Percentiles rank a stretch among this genome's conserved stretches.
phyloP scores from a whole-genome alignment of 1,140 invertebrate species.

The Belonocnema kinseyi region DNA sequence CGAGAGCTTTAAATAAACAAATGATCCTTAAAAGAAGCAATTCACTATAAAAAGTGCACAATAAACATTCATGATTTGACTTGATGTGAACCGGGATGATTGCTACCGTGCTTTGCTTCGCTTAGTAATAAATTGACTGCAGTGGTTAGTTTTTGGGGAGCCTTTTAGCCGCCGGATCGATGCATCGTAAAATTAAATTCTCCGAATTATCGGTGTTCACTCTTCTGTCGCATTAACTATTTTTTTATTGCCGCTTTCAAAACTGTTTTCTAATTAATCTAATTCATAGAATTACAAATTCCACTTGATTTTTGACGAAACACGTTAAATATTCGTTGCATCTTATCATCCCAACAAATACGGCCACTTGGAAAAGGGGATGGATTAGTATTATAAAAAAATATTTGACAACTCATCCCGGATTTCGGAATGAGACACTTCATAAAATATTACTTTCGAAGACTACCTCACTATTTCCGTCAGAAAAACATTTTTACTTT shows the following conservation, averaged over 20 bases:
- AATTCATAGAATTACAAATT: not conserved
- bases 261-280: not conserved
- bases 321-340: constrained; percentile 11
- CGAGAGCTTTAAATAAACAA: not conserved
- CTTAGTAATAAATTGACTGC: not conserved
- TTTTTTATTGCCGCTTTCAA: constrained; percentile 15
- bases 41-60: not conserved
- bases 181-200: constrained; percentile 22
- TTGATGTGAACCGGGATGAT: constrained; percentile 4
- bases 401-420: too few relatives aligned
- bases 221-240: not conserved
- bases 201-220: constrained; percentile 19
- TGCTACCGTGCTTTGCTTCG: not conserved
- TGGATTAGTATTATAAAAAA: too few relatives aligned
- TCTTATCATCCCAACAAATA: too few relatives aligned
- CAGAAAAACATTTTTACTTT: too few relatives aligned
- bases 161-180: constrained; percentile 12
- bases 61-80: not conserved
- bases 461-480: too few relatives aligned
- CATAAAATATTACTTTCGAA: too few relatives aligned
- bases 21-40: not conserved
- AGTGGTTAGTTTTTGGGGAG: constrained; percentile 23
- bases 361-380: too few relatives aligned
- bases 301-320: not conserved
- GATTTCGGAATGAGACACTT: too few relatives aligned